Conservation (phyloP, 2,888 invertebrate genomes). For the Griposia aprilina region DNA sequence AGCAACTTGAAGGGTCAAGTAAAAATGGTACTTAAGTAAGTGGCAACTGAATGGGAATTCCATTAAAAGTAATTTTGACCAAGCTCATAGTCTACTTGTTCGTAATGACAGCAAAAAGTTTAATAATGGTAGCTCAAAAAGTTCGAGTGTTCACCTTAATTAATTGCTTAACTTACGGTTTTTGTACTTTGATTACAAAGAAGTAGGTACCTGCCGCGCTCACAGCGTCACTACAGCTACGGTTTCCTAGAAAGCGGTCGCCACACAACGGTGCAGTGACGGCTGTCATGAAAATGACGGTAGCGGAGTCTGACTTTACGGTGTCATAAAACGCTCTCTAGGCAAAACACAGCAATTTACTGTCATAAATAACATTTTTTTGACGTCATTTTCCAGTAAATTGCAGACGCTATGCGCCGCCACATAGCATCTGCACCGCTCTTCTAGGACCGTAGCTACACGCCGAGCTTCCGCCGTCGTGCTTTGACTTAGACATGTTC, state of each 20-base stretch:
- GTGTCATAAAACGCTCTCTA: neutral
- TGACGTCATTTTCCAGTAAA: neutral
- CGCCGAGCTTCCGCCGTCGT: neutral
- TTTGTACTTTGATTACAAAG: neutral
- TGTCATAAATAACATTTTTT: neutral
- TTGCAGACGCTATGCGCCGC: neutral
- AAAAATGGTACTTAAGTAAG: neutral
- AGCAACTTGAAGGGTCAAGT: neutral
- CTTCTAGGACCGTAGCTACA: neutral
- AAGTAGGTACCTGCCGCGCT: neutral
- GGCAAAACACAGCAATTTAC: neutral
- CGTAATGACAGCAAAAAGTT: slow-evolving; percentile 19
- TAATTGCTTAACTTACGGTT: neutral
- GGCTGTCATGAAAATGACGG: too few relatives aligned
- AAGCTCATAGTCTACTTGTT: neutral
- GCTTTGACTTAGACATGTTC: too few relatives aligned
- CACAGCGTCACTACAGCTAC: neutral
- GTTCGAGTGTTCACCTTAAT: neutral
- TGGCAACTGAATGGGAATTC: slow-evolving; percentile 24
- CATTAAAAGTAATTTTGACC: neutral
- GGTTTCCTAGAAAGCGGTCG: neutral
- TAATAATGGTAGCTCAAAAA: neutral
- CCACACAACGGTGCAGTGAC: neutral
- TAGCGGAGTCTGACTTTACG: neutral
- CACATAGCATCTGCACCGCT: neutral